These are phyloP conservation scores for Noctua comes DNA, from an alignment of 2,888 invertebrate species.

Conservation along the genomic window DNA sequence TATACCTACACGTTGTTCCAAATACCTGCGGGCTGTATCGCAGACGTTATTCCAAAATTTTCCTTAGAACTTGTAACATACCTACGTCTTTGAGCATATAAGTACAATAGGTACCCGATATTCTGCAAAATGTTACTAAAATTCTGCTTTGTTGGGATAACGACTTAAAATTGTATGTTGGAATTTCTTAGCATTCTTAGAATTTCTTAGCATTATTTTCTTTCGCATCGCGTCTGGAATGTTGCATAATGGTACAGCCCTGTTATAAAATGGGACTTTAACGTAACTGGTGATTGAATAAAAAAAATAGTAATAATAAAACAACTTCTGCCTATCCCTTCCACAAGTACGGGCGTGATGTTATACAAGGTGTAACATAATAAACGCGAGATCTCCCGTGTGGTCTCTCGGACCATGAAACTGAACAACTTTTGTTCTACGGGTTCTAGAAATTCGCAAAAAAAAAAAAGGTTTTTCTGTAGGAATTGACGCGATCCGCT, in stretches of 20 bases:
- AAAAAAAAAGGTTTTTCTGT: no score
- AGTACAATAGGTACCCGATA: background rate
- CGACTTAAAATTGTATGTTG: background rate
- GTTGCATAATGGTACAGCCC: background rate
- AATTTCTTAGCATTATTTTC: no score
- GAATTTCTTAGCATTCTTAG: background rate
- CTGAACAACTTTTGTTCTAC: no score
- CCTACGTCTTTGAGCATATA: background rate
- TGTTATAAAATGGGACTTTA: no score
- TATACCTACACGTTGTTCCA: background rate
- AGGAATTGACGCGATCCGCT: no score
- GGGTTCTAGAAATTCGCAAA: no score
- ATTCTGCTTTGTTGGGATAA: background rate
- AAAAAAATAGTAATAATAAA: background rate
- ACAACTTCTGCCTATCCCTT: background rate
- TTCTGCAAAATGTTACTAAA: background rate
- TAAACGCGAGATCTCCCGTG: no score
- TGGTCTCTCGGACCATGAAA: no score
- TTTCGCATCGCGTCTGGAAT: no score
- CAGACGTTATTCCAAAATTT: conserved; percentile 2
- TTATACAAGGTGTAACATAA: no score
- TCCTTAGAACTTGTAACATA: background rate
- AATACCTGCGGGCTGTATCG: conserved; percentile 13
- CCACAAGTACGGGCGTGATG: background rate
- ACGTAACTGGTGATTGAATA: background rate